Base-by-base conservation (phyloP, 2,888 invertebrate species). In the Leistus spinibarbis region DNA sequence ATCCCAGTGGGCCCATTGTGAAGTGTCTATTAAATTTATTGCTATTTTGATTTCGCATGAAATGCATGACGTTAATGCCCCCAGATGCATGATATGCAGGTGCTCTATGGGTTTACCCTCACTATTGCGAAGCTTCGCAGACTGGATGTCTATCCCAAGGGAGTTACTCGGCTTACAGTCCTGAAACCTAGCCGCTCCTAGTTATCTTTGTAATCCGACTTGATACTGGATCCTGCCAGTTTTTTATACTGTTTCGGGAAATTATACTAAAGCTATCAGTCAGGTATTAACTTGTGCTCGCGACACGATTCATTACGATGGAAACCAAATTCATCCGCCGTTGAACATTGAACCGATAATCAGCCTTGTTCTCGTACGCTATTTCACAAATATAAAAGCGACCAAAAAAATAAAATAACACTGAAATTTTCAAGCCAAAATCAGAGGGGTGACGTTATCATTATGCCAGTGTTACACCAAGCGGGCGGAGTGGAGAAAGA, bases 201-300 rank as follows among this genome's bases (percentile, higher is more conserved):
- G 62, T 78, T 78, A 78, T 77, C 79, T 70, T 10, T 40, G 74
- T 79, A 79, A 79, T 79, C 76, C 77, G 70, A 57, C 78, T 76
- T 79, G 78, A 77, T 77, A 78, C 70, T 75, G 66, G 78, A 79
- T 78, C 78, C 40, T 40, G 40, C 40, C 40, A 64, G 65, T 54
- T 63, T 71, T 64, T 64, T 71, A 64, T 71, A 65, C 71, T 71
- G 71, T 71, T 71, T 71, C 71, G 64, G 24, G 40, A 40, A 40
- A 40, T 40, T 40, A 40, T 40, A 40, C 40, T 5, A 40, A 40
- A 40, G 64, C 62, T 17, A 70, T 70, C 65, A 54, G 56, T 65
- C 53, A 71, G 56, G 71, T 64, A 71, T 71, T 71, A 71, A 64
- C 40, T 40, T 40, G 40, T 40, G 13, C 40, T 40, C 40, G 40